Conservation (phyloP, 2,113 vertebrate species). For the Nothoprocta perdicaria region DNA sequence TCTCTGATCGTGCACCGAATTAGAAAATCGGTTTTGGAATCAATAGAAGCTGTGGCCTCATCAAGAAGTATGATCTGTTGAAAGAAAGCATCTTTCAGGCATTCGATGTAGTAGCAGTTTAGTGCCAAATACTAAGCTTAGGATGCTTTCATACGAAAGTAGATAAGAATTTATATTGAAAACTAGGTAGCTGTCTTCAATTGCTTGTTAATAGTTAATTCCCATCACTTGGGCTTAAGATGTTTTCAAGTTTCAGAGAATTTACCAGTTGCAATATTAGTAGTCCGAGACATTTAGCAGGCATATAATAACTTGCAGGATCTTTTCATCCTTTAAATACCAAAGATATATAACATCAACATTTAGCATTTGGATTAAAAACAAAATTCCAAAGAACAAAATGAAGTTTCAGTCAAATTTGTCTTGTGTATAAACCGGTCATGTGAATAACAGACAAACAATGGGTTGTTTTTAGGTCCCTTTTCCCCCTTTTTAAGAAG, state of each 20-base stretch:
- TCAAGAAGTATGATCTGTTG: slow-evolving; percentile 85
- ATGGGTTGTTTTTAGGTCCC: slow-evolving; percentile 6
- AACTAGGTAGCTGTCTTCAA: neutral
- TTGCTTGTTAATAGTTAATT: neutral
- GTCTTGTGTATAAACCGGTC: neutral
- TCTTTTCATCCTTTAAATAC: neutral
- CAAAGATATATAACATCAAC: too few species aligned
- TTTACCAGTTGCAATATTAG: neutral
- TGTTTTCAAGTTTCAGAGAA: neutral
- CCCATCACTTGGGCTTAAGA: neutral
- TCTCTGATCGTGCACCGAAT: slow-evolving; percentile 85
- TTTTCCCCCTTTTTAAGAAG: neutral
- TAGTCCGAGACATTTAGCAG: neutral
- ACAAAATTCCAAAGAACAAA: neutral
- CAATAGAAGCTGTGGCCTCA: slow-evolving; percentile 88
- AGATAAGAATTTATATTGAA: neutral
- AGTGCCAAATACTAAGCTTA: neutral
- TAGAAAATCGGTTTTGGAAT: slow-evolving; percentile 82
- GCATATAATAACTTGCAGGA: neutral
- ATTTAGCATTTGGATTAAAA: neutral
- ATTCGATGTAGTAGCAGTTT: neutral
- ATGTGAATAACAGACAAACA: neutral
- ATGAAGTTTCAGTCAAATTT: neutral
- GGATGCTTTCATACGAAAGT: neutral
- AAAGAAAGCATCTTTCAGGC: neutral